Conservation (phyloP, 2,888 invertebrate genomes). For the Chrysopilus asiliformis region DNA sequence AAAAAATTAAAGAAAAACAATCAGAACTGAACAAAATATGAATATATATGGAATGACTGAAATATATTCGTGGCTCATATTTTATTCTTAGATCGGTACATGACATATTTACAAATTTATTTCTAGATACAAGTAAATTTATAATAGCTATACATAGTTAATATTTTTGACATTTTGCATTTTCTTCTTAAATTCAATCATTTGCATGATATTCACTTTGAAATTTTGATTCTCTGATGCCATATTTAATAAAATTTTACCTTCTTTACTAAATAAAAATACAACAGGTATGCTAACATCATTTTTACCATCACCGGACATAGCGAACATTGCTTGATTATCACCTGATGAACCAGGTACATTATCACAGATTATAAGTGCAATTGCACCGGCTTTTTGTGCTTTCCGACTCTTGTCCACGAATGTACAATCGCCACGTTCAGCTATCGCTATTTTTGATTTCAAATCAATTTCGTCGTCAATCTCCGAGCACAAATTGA, state of each 20-base stretch:
- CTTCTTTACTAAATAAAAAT: constrained; percentile 74
- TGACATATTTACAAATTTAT: too few relatives aligned
- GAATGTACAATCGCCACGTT: constrained; percentile 90
- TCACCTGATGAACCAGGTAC: constrained; percentile 58
- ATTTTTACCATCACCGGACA: constrained; percentile 86
- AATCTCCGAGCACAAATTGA: constrained; percentile 48
- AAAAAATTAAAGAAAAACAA: too few relatives aligned
- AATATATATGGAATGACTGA: too few relatives aligned
- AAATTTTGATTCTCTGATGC: constrained; percentile 43
- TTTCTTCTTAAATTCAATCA: constrained; percentile 31
- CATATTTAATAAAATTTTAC: constrained; percentile 48
- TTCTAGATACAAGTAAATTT: too few relatives aligned
- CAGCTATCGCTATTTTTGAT: constrained; percentile 71
- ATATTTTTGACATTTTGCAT: too few relatives aligned
- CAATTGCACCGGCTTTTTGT: constrained; percentile 68
- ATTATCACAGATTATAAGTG: constrained; percentile 79
- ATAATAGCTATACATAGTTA: too few relatives aligned
- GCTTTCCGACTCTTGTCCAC: constrained; percentile 81
- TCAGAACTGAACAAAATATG: too few relatives aligned
- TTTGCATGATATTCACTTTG: constrained; percentile 34
- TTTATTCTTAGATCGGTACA: too few relatives aligned
- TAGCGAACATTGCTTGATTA: constrained; percentile 78
- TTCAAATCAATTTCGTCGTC: constrained; percentile 44
- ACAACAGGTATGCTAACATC: constrained; percentile 84
- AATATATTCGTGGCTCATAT: too few relatives aligned